phyloP scores from a whole-genome alignment of 1,140 invertebrate species.

The Leguminivora glycinivorella region DNA sequence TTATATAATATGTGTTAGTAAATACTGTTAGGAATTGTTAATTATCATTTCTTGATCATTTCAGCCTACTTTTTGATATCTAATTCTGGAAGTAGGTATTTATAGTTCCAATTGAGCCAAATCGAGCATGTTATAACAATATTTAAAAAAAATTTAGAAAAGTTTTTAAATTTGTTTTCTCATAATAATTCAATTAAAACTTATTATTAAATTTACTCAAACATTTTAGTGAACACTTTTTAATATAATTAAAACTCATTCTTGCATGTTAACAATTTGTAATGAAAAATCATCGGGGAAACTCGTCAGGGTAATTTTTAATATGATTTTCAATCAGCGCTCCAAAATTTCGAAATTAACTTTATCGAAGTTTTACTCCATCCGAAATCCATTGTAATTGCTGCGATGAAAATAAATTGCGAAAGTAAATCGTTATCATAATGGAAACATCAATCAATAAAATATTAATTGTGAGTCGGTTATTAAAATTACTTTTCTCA shows the following conservation, averaged over 20 bases:
- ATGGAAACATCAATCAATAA: not conserved
- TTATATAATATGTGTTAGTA: too few species aligned
- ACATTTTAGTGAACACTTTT: too few species aligned
- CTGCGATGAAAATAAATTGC: conserved; percentile 2
- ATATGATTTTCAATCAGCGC: conserved; percentile 20
- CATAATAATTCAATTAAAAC: too few species aligned
- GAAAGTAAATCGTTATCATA: conserved; percentile 3
- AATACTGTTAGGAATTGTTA: too few species aligned
- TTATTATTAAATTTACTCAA: too few species aligned
- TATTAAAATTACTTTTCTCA: not conserved
- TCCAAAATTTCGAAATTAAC: conserved; percentile 18
- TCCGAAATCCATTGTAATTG: conserved; percentile 3
- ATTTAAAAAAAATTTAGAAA: too few species aligned
- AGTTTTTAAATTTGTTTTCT: too few species aligned
- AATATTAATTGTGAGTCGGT: not conserved
- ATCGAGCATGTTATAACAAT: too few species aligned
- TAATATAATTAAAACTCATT: not conserved
- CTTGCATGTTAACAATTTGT: conserved; percentile 3
- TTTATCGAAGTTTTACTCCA: conserved; percentile 13
- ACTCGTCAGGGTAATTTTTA: conserved; percentile 15
- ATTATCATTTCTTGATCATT: too few species aligned
- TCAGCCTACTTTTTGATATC: too few species aligned
- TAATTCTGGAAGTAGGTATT: too few species aligned
- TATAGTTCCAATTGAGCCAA: too few species aligned
- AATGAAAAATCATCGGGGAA: conserved; percentile 9